A percentile compares a stretch with the other conserved stretches of the same genome.
Evolutionary conservation across 2,113 vertebrate genomes (phyloP).

Genomic region (Silurus asotus): DNA sequence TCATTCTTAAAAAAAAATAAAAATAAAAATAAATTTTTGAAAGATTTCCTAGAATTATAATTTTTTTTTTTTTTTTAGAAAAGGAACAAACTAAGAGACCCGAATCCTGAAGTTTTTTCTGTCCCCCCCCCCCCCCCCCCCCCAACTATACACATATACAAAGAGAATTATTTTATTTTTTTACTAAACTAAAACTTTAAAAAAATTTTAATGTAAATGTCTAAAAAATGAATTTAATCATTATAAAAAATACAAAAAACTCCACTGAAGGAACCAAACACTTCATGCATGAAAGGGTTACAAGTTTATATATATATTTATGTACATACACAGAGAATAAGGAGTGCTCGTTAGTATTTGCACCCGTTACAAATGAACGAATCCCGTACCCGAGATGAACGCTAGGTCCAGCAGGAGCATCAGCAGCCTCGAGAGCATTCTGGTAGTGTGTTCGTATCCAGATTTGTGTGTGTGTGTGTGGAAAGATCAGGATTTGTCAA

Average conservation of each 20-base stretch:
- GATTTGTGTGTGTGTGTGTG: neutral
- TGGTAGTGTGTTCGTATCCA: neutral
- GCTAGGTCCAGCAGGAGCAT: conserved; percentile 33
- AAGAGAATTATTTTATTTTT: too few relatives aligned
- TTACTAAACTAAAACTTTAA: too few relatives aligned
- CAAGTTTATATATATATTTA: neutral
- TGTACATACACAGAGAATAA: neutral
- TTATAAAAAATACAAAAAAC: neutral
- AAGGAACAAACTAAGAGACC: too few relatives aligned
- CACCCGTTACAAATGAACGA: neutral
- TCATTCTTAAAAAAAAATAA: too few relatives aligned
- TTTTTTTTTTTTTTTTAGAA: too few relatives aligned
- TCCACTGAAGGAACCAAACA: neutral
- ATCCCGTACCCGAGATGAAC: conserved; percentile 36
- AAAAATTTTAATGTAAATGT: too few relatives aligned
- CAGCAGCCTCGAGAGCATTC: conserved; percentile 40
- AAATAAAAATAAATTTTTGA: too few relatives aligned
- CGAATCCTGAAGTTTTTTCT: too few relatives aligned
- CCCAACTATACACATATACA: too few relatives aligned
- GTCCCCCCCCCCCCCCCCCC: too few relatives aligned
- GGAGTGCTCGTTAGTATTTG: neutral
- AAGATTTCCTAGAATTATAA: too few relatives aligned
- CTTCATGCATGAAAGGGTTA: neutral
- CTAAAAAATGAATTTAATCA: neutral
- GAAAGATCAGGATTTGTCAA: neutral